Evolutionary conservation across 1,140 invertebrate genomes (phyloP), one percentile per base, ranked within the genome.

Genomic region (Euglossa dilemma): DNA sequence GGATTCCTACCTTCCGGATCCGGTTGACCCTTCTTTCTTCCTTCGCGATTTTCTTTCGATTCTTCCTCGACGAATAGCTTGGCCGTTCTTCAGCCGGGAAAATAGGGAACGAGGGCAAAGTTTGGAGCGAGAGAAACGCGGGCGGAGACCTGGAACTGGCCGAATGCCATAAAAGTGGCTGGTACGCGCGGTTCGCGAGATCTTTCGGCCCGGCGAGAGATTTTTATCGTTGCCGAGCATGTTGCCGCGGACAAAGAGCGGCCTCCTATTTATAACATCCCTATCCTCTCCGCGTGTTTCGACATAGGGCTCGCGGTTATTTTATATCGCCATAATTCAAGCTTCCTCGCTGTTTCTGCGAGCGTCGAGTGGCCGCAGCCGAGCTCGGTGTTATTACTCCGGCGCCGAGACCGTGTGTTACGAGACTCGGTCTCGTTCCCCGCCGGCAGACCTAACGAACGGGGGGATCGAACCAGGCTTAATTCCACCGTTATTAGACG

Each of bases 141-240:
- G 8, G 23, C 20, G 7, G 57, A n/a, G n/a, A 2, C 36, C 47
- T 23, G 5, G 18, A 25, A 56, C 64, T 78, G 52, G 52, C 76
- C 63, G 57, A 57, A n/a, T 59, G 64, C 43, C 76, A 78, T 70
- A 69, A 70, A 66, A 61, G 23, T 43, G 50, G n/a, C 7, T 61
- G 1, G 36, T 36, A 43, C 61, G 61, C 20, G n/a, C 20, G 50
- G 50, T n/a, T 23, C 28, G 7, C 20, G 59, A 54, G 50, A 74
- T 83, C 80, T 28, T 70, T 69, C 7, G 63, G 20, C n/a, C 61
- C 56, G 28, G 11, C 20, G 52, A 47, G 74, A 57, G 63, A 76
- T 87, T 87, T 87, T 84, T 84, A 83, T 83, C 78, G 76, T 74
- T 50, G 52, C 72, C 50, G 20, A 74, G 71, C 64, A 75, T 75